Base-by-base conservation (phyloP, 2,888 invertebrate genomes). In the Dolichopus griseipennis region DNA sequence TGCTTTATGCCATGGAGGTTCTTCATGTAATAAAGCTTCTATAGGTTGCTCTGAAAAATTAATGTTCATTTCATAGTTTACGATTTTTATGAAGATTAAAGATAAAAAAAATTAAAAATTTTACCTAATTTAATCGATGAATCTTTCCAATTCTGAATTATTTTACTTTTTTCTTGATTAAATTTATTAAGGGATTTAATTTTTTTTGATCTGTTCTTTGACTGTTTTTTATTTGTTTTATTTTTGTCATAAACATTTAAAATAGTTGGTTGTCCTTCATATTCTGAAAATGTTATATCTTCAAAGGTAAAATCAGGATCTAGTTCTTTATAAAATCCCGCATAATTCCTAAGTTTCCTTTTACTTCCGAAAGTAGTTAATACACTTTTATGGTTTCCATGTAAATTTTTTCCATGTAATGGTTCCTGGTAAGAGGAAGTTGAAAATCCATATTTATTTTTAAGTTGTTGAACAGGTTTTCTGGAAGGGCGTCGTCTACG, bases 261-360 rank as follows among this genome's bases (percentile, higher is more conserved):
- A 64, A 78, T 76, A 76, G 79, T 79, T 15, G 75, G 71, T 69
- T 78, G 76, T 0, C 73, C 73, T 69, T 79, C 79, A 69, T 79
- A 80, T 22, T 75, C 77, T 0, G 77, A 74, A 3, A 75, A 70
- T 4, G 79, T 77, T 10, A 78, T 67, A 8, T 68, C 63, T 43
- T 73, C 70, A 43, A 69, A 62, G 18, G 65, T 33, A 1, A 71
- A 70, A 10, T 73, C 72, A 0, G 73, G 70, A 8, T 67, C 68
- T 1, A 70, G 63, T 65, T 70, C 71, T 61, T 61, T 61, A 2
- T 64, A 20, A 37, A 34, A 64, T 10, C 37, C 34, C 34, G 37
- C n/a, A 2, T 33, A 9, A 15, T 64, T 37, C 9, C 37, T 64
- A 10, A 22, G 8, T 20, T 1, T 22, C 9, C 18, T 18, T 3